Conservation (phyloP, 1,140 invertebrate genomes). For the Drosophila auraria region DNA sequence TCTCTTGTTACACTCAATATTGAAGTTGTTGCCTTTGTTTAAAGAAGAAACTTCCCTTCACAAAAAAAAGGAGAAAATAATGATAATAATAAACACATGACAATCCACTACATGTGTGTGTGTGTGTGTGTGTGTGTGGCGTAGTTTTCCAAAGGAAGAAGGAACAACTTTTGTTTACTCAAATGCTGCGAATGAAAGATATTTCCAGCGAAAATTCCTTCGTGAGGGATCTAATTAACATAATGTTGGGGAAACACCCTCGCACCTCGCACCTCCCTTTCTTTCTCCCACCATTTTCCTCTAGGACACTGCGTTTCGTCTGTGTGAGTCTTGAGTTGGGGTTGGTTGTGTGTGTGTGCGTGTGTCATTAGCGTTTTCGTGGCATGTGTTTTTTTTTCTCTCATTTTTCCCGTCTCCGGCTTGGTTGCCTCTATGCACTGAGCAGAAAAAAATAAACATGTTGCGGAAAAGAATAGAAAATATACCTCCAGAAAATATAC, state of each 20-base stretch:
- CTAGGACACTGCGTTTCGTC: constrained; percentile 18
- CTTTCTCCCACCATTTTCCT: neutral
- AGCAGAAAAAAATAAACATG: neutral
- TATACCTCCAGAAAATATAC: neutral
- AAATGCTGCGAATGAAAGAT: constrained; percentile 46
- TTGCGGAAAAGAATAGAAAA: too few species aligned
- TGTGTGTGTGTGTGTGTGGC: constrained; percentile 15
- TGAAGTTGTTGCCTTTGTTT: constrained; percentile 22
- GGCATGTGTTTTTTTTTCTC: constrained; percentile 44
- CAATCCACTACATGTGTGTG: constrained; percentile 28
- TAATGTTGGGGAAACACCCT: constrained; percentile 37
- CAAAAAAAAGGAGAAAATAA: constrained; percentile 11
- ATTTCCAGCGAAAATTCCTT: constrained; percentile 51
- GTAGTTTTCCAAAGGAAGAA: constrained; percentile 42
- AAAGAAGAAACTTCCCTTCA: constrained; percentile 35
- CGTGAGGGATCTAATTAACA: constrained; percentile 55
- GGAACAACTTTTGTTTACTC: constrained; percentile 43
- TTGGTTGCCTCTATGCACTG: neutral
- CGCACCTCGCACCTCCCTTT: constrained; percentile 1
- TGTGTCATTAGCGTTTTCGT: constrained; percentile 62
- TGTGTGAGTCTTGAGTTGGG: constrained; percentile 11
- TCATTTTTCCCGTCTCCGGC: constrained; percentile 28
- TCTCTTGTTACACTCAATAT: constrained; percentile 9
- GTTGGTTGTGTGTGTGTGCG: constrained; percentile 41
- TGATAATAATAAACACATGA: constrained; percentile 59